A percentile compares a stretch with the other conserved stretches of the same genome.
These are phyloP conservation scores for Drosophila pseudoobscura DNA, from an alignment of 1,140 invertebrate species.

Conservation along the genomic window DNA sequence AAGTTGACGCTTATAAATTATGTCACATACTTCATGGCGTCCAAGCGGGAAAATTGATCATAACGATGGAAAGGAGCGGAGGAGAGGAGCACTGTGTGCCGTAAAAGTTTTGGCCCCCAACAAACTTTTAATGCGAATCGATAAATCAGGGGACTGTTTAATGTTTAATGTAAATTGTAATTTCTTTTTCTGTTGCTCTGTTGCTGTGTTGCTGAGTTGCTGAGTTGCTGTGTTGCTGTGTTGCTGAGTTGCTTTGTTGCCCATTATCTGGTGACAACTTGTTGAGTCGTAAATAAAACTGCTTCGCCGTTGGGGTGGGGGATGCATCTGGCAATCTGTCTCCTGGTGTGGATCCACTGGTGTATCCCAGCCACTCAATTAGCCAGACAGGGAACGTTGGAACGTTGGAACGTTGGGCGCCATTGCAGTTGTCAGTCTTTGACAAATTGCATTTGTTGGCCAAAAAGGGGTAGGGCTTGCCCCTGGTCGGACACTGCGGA, in stretches of 20 bases:
- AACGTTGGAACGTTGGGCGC: background rate
- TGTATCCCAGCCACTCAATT: slow-evolving; percentile 51
- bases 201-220: slow-evolving; percentile 23
- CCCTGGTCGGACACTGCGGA: slow-evolving; percentile 16
- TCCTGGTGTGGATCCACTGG: slow-evolving; percentile 3
- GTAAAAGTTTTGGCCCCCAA: slow-evolving; percentile 47
- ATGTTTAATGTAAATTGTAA: slow-evolving; percentile 54
- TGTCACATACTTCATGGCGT: slow-evolving; percentile 70
- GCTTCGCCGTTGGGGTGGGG: background rate
- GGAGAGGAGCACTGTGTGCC: background rate
- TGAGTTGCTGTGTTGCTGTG: slow-evolving; percentile 23
- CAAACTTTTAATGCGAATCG: slow-evolving; percentile 71
- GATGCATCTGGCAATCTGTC: background rate
- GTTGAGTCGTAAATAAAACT: slow-evolving; percentile 74
- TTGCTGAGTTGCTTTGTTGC: slow-evolving; percentile 6
- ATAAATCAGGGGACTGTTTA: slow-evolving; percentile 58
- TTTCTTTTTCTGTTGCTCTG: slow-evolving; percentile 16
- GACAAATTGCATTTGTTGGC: slow-evolving; percentile 75
- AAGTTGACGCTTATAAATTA: slow-evolving; percentile 79
- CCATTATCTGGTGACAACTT: slow-evolving; percentile 72
- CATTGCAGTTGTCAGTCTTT: slow-evolving; percentile 60
- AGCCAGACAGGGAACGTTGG: slow-evolving; percentile 16
- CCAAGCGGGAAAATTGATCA: slow-evolving; percentile 56
- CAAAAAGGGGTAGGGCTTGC: background rate
- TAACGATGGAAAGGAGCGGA: slow-evolving; percentile 19